A percentile compares a stretch with the other conserved stretches of the same genome.
Conservation (phyloP, 2,113 vertebrate genomes). For the Xenotilapia longispinis region DNA sequence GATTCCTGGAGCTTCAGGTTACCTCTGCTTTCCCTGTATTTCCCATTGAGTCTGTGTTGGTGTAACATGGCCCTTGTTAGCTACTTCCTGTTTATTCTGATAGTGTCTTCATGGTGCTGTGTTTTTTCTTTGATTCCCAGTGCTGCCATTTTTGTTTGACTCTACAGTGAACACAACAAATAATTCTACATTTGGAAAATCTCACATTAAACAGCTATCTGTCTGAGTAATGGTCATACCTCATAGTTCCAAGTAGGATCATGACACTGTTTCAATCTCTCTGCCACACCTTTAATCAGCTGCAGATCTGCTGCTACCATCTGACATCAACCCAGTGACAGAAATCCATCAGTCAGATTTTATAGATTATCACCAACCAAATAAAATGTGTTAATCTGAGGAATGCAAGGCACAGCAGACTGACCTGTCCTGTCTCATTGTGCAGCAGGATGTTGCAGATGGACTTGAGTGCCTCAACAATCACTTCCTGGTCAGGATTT, state of each 20-base stretch:
- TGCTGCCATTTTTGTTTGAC: background rate
- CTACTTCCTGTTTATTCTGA: background rate
- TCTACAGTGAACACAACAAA: background rate
- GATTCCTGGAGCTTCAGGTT: background rate
- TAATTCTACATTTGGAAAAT: background rate
- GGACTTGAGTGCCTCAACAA: conserved; percentile 87
- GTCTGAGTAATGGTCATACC: background rate
- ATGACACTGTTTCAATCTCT: conserved; percentile 76
- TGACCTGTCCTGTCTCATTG: conserved; percentile 72
- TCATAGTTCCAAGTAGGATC: conserved; percentile 77
- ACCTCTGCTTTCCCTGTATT: background rate
- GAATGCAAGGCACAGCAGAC: background rate
- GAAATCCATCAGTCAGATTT: background rate
- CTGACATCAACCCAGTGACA: conserved; percentile 28
- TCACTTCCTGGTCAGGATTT: conserved; percentile 77
- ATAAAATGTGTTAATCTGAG: background rate
- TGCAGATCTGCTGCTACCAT: conserved; percentile 71
- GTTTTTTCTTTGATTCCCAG: background rate
- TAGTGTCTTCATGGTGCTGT: background rate
- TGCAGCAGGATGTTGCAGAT: conserved; percentile 89
- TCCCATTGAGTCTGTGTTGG: background rate
- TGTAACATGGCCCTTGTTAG: background rate
- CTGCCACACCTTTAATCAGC: conserved; percentile 75
- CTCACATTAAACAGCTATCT: background rate
- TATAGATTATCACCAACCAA: background rate